Percentiles rank a stretch among this genome's conserved stretches.
Conservation (phyloP, 1,140 invertebrate species). For the Drosophila guanche region DNA sequence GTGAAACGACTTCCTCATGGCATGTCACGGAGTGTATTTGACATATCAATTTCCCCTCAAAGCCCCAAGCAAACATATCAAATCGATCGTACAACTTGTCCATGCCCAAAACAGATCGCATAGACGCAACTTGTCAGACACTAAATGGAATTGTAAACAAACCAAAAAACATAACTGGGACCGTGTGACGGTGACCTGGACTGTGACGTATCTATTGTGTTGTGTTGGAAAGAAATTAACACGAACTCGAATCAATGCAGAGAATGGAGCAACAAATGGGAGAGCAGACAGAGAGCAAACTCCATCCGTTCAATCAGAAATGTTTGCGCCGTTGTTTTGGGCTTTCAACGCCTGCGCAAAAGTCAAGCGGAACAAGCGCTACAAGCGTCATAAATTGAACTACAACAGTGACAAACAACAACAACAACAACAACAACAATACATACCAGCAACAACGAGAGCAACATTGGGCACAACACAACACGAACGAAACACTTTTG, state of each 20-base stretch:
- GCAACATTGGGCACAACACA: constrained; percentile 46
- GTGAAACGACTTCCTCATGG: constrained; percentile 18
- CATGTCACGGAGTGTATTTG: constrained; percentile 27
- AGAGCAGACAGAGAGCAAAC: constrained; percentile 21
- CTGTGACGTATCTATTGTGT: constrained; percentile 57
- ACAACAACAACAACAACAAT: constrained; percentile 41
- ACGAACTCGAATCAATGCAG: constrained; percentile 65
- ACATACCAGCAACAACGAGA: constrained; percentile 38
- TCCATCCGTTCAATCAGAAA: constrained; percentile 60
- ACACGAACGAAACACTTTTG: constrained; percentile 45
- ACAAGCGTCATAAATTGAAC: constrained; percentile 78
- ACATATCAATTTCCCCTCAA: constrained; percentile 71
- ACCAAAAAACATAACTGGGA: constrained; percentile 40
- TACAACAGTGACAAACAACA: constrained; percentile 75
- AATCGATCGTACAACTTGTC: constrained; percentile 78
- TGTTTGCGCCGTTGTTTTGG: constrained; percentile 55
- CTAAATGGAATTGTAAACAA: constrained; percentile 80
- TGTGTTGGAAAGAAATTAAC: constrained; percentile 74
- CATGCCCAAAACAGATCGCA: constrained; percentile 72
- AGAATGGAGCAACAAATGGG: constrained; percentile 37
- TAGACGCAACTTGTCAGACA: constrained; percentile 61
- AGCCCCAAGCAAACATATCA: constrained; percentile 67
- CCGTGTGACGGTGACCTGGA: constrained; percentile 19
- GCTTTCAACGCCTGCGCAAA: constrained; percentile 80
- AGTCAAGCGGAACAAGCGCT: constrained; percentile 63